Percentiles rank a stretch among this genome's conserved stretches.
phyloP scores from a whole-genome alignment of 2,113 vertebrate genomes.

The Serilophus lunatus region DNA sequence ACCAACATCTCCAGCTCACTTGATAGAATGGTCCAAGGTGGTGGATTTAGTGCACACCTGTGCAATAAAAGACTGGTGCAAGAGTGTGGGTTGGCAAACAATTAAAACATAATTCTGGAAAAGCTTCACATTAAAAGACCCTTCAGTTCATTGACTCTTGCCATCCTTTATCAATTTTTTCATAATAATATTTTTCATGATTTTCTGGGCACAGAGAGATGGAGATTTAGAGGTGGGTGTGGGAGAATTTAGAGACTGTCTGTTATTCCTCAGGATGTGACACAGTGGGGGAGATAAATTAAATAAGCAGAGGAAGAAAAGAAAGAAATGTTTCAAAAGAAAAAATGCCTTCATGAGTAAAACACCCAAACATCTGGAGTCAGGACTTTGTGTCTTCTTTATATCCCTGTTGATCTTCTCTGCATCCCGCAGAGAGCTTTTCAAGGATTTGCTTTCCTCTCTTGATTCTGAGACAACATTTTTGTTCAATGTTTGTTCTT shows the following conservation, averaged over 20 bases:
- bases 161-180: neutral
- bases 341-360: neutral
- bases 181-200: neutral
- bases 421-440: neutral
- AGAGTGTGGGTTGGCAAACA: neutral
- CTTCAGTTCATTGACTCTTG: neutral
- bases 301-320: neutral
- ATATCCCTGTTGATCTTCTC: neutral
- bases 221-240: neutral
- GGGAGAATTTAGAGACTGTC: neutral
- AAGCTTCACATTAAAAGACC: neutral
- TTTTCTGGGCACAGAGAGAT: neutral
- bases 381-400: neutral
- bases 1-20: neutral
- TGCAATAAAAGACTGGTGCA: neutral
- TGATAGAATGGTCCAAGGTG: neutral
- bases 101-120: neutral
- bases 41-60: neutral
- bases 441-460: too few species aligned
- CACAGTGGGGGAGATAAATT: neutral
- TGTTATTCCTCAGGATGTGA: neutral
- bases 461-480: too few species aligned
- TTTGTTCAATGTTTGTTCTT: too few species aligned
- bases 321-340: neutral
- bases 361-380: neutral